Percentiles rank a stretch among this genome's conserved stretches.
phyloP scores from a whole-genome alignment of 2,888 invertebrate genomes.

The Pocota personata region DNA sequence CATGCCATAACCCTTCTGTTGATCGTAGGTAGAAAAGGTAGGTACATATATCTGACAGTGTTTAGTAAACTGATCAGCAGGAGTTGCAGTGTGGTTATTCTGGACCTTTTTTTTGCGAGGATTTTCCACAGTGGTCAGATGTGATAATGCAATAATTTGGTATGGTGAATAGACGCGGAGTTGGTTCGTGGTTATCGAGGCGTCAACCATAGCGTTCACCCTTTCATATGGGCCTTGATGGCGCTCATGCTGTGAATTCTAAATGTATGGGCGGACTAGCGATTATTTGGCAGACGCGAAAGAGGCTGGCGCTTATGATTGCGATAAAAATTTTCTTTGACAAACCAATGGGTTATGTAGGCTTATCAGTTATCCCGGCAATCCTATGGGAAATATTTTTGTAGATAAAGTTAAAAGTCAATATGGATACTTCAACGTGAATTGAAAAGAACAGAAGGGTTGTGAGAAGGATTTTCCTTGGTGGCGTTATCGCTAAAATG shows the following conservation, averaged over 20 bases:
- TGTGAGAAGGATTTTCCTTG: constrained; percentile 19
- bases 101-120: constrained; percentile 28
- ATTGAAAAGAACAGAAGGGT: constrained; percentile 2
- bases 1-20: constrained; percentile 27
- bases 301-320: constrained; percentile 71
- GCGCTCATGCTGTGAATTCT: constrained; percentile 55
- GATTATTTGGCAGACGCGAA: constrained; percentile 61
- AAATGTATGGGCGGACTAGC: constrained; percentile 58
- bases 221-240: constrained; percentile 36
- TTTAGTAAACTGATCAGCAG: constrained; percentile 68
- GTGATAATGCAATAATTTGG: constrained; percentile 51
- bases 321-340: constrained; percentile 36
- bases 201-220: constrained; percentile 42
- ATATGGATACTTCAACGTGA: not conserved
- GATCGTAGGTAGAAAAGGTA: constrained; percentile 18
- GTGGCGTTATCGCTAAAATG: constrained; percentile 31
- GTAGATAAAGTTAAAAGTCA: not conserved
- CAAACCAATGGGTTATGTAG: not conserved
- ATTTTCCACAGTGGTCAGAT: constrained; percentile 70
- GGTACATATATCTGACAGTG: constrained; percentile 13
- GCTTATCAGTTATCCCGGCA: constrained; percentile 9
- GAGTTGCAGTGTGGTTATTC: not conserved
- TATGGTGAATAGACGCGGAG: constrained; percentile 2
- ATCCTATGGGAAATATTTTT: not conserved
- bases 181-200: constrained; percentile 18